A percentile compares a stretch with the other conserved stretches of the same genome.
These are phyloP conservation scores for Eupithecia subfuscata DNA, from an alignment of 2,888 invertebrate genomes.

Conservation along the genomic window DNA sequence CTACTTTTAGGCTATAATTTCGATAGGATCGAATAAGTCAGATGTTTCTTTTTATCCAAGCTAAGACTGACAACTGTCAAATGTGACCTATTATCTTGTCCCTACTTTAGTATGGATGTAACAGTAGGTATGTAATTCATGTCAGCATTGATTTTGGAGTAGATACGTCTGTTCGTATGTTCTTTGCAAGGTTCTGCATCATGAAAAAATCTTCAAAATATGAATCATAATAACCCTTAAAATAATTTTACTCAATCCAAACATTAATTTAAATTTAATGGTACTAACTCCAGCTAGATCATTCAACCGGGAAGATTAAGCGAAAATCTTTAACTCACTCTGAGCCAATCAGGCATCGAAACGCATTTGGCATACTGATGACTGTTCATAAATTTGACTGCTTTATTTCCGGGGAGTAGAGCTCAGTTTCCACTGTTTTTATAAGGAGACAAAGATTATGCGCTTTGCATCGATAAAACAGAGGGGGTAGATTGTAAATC, in stretches of 20 bases:
- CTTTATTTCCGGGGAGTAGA: slow-evolving; percentile 32
- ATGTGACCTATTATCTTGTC: no score
- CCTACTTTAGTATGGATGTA: no score
- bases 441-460: slow-evolving; percentile 38
- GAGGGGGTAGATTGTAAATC: slow-evolving; percentile 19
- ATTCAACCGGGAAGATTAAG: slow-evolving; percentile 71
- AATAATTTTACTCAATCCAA: not conserved
- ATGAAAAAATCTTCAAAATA: not conserved
- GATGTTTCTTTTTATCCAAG: no score
- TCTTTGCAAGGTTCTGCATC: not conserved
- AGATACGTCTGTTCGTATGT: not conserved
- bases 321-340: slow-evolving; percentile 67
- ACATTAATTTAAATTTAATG: slow-evolving; percentile 51
- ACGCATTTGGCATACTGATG: slow-evolving; percentile 73
- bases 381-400: slow-evolving; percentile 30
- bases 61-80: no score
- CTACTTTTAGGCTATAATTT: no score
- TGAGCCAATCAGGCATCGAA: slow-evolving; percentile 71
- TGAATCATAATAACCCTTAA: not conserved
- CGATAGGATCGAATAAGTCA: no score
- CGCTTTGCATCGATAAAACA: slow-evolving; percentile 32
- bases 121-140: no score
- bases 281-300: slow-evolving; percentile 67
- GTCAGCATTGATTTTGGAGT: no score
- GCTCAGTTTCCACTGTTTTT: slow-evolving; percentile 37